Evolutionary conservation across 2,113 vertebrate species (phyloP), one percentile per base, ranked within the genome.

Genomic region (Peromyscus maniculatus): DNA sequence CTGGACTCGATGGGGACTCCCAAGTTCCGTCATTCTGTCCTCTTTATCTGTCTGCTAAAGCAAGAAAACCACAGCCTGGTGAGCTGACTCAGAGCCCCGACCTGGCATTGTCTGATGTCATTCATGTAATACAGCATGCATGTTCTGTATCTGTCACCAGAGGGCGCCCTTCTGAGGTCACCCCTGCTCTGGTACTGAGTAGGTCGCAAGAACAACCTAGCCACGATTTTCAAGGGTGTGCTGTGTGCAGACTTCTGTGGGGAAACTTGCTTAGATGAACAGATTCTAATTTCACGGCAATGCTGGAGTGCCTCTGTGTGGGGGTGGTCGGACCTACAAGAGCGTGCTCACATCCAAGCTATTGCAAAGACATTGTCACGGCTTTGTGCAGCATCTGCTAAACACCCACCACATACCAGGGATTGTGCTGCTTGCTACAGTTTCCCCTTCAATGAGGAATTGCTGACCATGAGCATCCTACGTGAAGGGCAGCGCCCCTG

Each of bases 81-180:
- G 12, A 62, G 33, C 91, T 91, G 86, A 67, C 24, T 11, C 57
- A 24, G 62, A 83, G 49, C 39, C 74, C 39, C 92, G 17, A 2
- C 39, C 1, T 24, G 4, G 59, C 31, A 7, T 8, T 5, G 9
- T 59, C 39, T 10, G 31, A 16, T 72, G 92, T 24, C 64, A 67
- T 87, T 86, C 39, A n/a, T 43, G 33, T 4, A 6, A 39, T 36
- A 26, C 6, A 49, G 36, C 55, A 9, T 59, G 69, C 62, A 72
- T 71, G 8, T 71, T 90, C 91, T 10, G 55, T 2, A 46, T 7
- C 0, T n/a, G 87, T 89, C 97, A 88, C 91, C 75, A 97, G 97
- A 91, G 94, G 84, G 59, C 62, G 93, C 87, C 84, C 4, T 0
- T 78, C 12, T 36, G 36, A 22, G 17, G 3, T 17, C 28, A 31